Conservation (phyloP, 1,140 invertebrate species). For the Armadillidium nasatum region DNA sequence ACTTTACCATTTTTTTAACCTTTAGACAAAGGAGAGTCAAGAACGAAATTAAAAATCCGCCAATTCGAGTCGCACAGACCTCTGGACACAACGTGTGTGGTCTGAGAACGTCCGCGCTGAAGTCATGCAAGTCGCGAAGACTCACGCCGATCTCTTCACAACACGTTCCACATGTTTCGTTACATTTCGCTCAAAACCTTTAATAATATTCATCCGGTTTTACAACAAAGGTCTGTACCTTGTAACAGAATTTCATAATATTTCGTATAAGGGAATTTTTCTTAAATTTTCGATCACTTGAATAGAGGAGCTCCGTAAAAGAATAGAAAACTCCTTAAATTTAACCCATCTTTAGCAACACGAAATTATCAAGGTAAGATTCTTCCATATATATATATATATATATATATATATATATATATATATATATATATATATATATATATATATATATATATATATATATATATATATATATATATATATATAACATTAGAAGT, state of each 20-base stretch:
- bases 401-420: slow-evolving; percentile 4
- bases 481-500: too few species aligned
- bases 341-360: neutral
- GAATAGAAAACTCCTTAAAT: neutral
- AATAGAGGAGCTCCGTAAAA: too few species aligned
- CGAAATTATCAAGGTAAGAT: neutral
- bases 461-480: neutral
- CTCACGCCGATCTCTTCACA: neutral
- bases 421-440: slow-evolving; percentile 15
- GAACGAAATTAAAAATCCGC: neutral
- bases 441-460: slow-evolving; percentile 15
- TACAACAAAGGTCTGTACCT: neutral
- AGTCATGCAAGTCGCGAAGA: slow-evolving; percentile 6
- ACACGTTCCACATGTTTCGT: neutral
- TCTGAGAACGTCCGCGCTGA: neutral
- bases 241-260: neutral
- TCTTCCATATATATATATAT: neutral
- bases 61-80: neutral
- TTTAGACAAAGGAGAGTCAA: neutral
- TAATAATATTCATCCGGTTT: neutral
- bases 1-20: neutral
- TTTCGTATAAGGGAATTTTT: neutral
- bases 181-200: neutral
- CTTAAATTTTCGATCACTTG: neutral
- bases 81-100: slow-evolving; percentile 1